Evolutionary conservation across 2,797 vertebrate genomes (phyloP).

Genomic region (Carapus acus): DNA sequence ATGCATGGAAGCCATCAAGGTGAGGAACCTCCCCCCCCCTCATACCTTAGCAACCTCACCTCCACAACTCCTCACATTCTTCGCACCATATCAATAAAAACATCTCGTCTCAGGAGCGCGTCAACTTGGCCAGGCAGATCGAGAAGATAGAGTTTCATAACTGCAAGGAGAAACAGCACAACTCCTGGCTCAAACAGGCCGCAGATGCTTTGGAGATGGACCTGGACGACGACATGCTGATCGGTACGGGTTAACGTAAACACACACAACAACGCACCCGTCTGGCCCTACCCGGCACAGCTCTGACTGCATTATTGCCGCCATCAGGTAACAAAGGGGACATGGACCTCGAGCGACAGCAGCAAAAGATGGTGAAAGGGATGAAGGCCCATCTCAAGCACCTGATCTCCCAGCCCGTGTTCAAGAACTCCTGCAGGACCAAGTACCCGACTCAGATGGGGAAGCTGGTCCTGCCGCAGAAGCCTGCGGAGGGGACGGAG

Average conservation of each 20-base stretch:
- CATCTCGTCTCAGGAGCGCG: slow-evolving; percentile 75
- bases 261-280: background rate
- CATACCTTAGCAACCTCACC: background rate
- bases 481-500: slow-evolving; percentile 52
- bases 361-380: slow-evolving; percentile 81
- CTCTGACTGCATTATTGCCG: background rate
- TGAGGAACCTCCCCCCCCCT: slow-evolving; percentile 44
- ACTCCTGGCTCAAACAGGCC: slow-evolving; percentile 90
- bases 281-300: background rate
- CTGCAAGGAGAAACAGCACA: slow-evolving; percentile 83
- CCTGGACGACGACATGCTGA: slow-evolving; percentile 84
- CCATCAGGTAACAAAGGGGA: slow-evolving; percentile 69
- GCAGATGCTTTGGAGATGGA: slow-evolving; percentile 90
- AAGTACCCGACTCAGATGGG: slow-evolving; percentile 94
- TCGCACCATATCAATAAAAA: slow-evolving; percentile 6
- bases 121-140: slow-evolving; percentile 83
- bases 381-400: slow-evolving; percentile 89
- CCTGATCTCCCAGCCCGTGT: slow-evolving; percentile 80
- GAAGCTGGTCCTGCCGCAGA: slow-evolving; percentile 63
- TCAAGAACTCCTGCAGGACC: slow-evolving; percentile 80
- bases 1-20: slow-evolving; percentile 86
- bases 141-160: slow-evolving; percentile 93
- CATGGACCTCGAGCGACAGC: slow-evolving; percentile 76
- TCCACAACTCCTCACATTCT: too few relatives aligned
- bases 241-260: slow-evolving; percentile 67